Base-by-base conservation (phyloP, 1,140 invertebrate genomes). In the Paraescarpia echinospica region DNA sequence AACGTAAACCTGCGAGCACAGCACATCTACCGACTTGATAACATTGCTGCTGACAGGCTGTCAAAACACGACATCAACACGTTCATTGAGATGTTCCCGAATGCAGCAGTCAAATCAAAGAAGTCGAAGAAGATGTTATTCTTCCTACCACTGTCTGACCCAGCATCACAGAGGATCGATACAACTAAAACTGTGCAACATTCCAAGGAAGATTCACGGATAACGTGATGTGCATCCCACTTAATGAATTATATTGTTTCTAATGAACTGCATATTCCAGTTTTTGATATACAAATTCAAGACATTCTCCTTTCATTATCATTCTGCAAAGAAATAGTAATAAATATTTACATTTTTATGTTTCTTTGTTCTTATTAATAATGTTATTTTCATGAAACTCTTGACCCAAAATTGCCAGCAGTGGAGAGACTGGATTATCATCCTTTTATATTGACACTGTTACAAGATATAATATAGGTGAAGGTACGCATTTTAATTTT, bases 81-180 rank as follows among this genome's bases (percentile, higher is more conserved):
- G 18, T 95, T 95, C 89, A 93, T 92, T 77, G 91, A 93, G 92
- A 93, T 93, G 22, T 91, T 94, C 33, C 94, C 94, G 0, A 93
- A 94, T 5, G 94, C 94, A 31, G 35, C 77, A 14, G 33, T 91
- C 1, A 93, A 93, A 31, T 59, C 93, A 89, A 95, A 94, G 89
- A 95, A 94, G 92, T 93, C 94, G 9, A 95, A 95, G 89, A 95
- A 94, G 91, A 92, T 95, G 89, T 91, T 94, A 59, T 94, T 94
- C 89, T 93, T 91, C 51, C 34, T 91, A 48, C 91, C 91, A n/a
- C 91, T 91, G 27, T n/a, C n/a, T 27, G 91, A 91, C 33, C 35
- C 51, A 91, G n/a, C 35, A 35, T n/a, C 90, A 91, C 90, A 77
- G 59, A 77, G 8, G 22, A 22, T 77, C 27, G 59, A 77, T 18